These are phyloP conservation scores for Lypha dubia DNA, from an alignment of 2,888 invertebrate genomes.

Conservation along the genomic window DNA sequence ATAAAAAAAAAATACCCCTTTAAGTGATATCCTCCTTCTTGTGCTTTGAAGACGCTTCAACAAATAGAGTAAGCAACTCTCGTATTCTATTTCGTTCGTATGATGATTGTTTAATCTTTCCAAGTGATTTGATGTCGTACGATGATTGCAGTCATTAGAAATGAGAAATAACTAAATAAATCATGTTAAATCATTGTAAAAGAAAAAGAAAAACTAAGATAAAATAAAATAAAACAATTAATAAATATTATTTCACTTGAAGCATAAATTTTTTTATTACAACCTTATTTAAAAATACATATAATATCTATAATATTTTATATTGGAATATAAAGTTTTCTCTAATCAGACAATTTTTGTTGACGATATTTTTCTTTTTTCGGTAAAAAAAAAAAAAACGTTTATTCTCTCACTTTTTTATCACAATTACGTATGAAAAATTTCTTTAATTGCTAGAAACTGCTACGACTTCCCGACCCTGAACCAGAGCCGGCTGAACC, in stretches of 20 bases:
- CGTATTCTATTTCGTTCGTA: too few relatives aligned
- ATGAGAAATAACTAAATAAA: too few relatives aligned
- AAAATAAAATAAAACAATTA: constrained; percentile 26
- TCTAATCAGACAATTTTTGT: constrained; percentile 11
- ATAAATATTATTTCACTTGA: not conserved
- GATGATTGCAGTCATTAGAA: too few relatives aligned
- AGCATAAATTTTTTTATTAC: too few relatives aligned
- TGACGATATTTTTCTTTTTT: not conserved
- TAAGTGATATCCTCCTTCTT: too few relatives aligned
- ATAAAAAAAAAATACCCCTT: too few relatives aligned
- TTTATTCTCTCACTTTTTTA: constrained; percentile 77
- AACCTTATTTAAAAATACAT: not conserved
- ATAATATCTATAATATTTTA: too few relatives aligned
- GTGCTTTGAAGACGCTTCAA: too few relatives aligned
- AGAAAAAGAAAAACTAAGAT: constrained; percentile 35
- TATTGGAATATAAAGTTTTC: not conserved
- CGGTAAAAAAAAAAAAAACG: constrained; percentile 69
- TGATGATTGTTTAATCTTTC: too few relatives aligned
- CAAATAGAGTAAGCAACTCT: too few relatives aligned
- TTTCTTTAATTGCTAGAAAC: constrained; percentile 82
- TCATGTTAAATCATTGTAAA: not conserved
- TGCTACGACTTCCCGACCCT: constrained; percentile 75
- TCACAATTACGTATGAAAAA: constrained; percentile 82
- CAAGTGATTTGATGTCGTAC: too few relatives aligned
- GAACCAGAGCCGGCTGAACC: constrained; percentile 70